Evolutionary conservation across 2,113 vertebrate species (phyloP), one percentile per base, ranked within the genome.

Genomic region (Raphicerus campestris): DNA sequence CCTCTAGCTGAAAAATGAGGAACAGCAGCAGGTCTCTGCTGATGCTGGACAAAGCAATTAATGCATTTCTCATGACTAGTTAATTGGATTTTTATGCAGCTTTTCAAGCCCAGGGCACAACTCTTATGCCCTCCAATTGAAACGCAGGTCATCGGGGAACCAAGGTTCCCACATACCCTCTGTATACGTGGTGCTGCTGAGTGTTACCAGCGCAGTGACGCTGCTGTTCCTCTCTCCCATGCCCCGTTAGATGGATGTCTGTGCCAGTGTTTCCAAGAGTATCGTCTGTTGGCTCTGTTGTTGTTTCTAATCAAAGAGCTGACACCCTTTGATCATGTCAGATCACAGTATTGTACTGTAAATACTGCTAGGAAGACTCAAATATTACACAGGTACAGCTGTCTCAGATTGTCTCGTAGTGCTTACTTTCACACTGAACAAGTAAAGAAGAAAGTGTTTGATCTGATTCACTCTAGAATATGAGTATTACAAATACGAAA

Each of bases 231-330:
- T 32, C 45, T 22, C 47, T 91, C 5, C 1, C n/a, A 26, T 4
- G 35, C 75, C 86, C 63, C 53, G 0, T 81, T 13, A 51, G 51
- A 42, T 4, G 47, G 83, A 51, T 42, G 32, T 14, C 11, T 1
- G 22, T 60, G 35, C 28, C 80, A 63, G 80, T 5, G 1, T 55
- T 91, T 63, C 53, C 93, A 66, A 51, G 80, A 84, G 30, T 90
- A 63, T 75, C 77, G 16, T 73, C 96, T 73, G 81, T 82, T 32
- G 63, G 20, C 39, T 85, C 49, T 95, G 96, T 55, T 96, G 83
- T 96, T 92, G 92, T 95, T 96, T 92, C 66, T 63, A 55, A 82
- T 96, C 94, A 96, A 97, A 98, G 93, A 75, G n/a, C 39, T 0
- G 13, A 73, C 66, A 91, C 19, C 10, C 91, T 98, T 98, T 98